These are phyloP conservation scores for Cinclus mexicanus DNA, from an alignment of 2,113 vertebrate genomes.

Conservation along the genomic window DNA sequence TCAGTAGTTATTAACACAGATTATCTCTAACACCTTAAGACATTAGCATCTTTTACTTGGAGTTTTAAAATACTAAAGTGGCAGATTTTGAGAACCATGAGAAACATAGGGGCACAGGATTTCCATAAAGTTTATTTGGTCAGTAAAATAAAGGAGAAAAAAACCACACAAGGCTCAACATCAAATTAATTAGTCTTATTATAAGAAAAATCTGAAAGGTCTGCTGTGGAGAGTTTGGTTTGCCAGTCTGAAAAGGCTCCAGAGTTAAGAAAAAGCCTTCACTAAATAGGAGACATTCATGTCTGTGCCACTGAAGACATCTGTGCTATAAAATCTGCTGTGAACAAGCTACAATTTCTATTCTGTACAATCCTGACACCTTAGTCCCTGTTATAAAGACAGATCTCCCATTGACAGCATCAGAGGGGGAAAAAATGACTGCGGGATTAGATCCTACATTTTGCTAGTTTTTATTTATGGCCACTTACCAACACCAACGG, in stretches of 20 bases:
- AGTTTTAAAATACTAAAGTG: neutral
- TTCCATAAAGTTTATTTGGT: neutral
- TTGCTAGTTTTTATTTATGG: neutral
- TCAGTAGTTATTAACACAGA: neutral
- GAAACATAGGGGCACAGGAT: neutral
- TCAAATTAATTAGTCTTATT: neutral
- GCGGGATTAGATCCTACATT: neutral
- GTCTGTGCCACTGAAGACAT: neutral
- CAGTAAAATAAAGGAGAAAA: neutral
- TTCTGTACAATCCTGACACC: neutral
- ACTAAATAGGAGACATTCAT: neutral
- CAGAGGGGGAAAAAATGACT: neutral
- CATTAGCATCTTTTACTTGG: neutral
- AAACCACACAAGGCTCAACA: neutral
- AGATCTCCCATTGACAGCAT: neutral
- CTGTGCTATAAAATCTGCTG: slow-evolving; percentile 11
- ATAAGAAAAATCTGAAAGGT: neutral
- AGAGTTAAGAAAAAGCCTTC: neutral
- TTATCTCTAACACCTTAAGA: neutral
- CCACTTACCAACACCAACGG: neutral
- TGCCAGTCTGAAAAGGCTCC: neutral
- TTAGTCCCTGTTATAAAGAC: neutral
- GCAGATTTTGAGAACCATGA: neutral
- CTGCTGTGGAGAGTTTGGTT: neutral
- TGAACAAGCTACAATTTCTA: neutral